A percentile compares a stretch with the other conserved stretches of the same genome.
These are phyloP conservation scores for Diorhabda sublineata DNA, from an alignment of 1,140 invertebrate species.

Conservation along the genomic window DNA sequence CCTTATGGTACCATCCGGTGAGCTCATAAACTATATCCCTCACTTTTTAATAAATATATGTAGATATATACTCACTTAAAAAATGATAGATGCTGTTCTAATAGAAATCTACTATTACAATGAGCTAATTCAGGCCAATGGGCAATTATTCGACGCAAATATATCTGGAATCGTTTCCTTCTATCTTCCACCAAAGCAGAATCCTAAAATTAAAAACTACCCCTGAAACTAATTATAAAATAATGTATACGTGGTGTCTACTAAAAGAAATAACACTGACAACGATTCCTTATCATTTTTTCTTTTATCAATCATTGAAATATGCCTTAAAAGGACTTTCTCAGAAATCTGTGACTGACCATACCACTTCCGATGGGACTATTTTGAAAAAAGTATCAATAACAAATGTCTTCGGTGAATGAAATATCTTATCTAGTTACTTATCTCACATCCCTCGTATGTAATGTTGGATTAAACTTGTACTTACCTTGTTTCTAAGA, in stretches of 20 bases:
- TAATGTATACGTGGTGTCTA: too few species aligned
- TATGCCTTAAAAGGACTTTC: too few species aligned
- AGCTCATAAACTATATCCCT: neutral
- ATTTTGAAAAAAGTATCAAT: too few species aligned
- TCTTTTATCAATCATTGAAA: too few species aligned
- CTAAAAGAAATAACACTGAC: too few species aligned
- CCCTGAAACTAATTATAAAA: too few species aligned
- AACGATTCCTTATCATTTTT: too few species aligned
- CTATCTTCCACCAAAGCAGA: conserved; percentile 75
- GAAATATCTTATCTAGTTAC: too few species aligned
- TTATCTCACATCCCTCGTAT: neutral
- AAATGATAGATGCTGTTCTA: conserved; percentile 72
- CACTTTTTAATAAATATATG: neutral
- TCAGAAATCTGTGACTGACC: too few species aligned
- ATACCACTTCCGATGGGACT: too few species aligned
- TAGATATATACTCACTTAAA: conserved; percentile 61
- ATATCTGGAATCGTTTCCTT: conserved; percentile 69
- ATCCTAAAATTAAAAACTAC: conserved; percentile 55
- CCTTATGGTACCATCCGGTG: neutral
- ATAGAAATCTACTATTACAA: conserved; percentile 63
- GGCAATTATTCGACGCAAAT: conserved; percentile 72
- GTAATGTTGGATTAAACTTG: too few species aligned
- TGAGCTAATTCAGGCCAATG: conserved; percentile 65
- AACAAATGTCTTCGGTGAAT: too few species aligned
- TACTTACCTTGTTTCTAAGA: conserved; percentile 76